phyloP scores from a whole-genome alignment of 2,113 vertebrate species.

The Sitta europaea region DNA sequence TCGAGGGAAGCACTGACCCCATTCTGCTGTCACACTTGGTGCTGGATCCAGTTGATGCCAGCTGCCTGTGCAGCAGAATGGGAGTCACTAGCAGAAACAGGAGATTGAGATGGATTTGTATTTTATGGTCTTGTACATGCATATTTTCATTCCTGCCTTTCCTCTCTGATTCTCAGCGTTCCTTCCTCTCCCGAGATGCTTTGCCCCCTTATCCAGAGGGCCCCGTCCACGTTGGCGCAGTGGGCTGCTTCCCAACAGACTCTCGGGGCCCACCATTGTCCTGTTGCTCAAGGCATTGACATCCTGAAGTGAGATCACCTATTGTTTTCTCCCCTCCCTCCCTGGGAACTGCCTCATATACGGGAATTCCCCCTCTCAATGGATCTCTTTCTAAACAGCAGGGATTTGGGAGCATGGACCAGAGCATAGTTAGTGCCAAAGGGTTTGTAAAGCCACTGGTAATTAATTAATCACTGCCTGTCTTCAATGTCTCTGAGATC shows the following conservation, averaged over 20 bases:
- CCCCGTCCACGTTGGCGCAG: conserved; percentile 60
- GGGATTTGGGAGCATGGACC: background rate
- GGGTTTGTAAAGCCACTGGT: background rate
- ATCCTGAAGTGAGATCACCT: conserved; percentile 72
- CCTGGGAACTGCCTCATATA: conserved; percentile 29
- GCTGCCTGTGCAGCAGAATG: background rate
- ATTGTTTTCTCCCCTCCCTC: conserved; percentile 58
- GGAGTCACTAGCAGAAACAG: background rate
- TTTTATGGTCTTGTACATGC: conserved; percentile 26
- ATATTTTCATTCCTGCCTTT: conserved; percentile 71
- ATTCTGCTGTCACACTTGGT: background rate
- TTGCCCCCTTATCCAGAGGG: conserved; percentile 68
- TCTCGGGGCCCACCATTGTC: conserved; percentile 68
- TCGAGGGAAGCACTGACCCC: background rate
- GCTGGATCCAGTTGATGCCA: background rate
- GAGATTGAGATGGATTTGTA: conserved; percentile 24
- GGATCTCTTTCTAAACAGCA: conserved; percentile 3
- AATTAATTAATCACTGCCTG: background rate
- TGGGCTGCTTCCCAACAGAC: conserved; percentile 70
- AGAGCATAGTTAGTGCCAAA: background rate
- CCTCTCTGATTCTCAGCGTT: conserved; percentile 70
- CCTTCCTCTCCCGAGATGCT: conserved; percentile 71
- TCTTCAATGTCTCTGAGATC: background rate
- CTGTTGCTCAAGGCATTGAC: conserved; percentile 67
- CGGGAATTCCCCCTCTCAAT: background rate